Conservation (phyloP, 2,888 invertebrate species). For the Harmothoe impar region DNA sequence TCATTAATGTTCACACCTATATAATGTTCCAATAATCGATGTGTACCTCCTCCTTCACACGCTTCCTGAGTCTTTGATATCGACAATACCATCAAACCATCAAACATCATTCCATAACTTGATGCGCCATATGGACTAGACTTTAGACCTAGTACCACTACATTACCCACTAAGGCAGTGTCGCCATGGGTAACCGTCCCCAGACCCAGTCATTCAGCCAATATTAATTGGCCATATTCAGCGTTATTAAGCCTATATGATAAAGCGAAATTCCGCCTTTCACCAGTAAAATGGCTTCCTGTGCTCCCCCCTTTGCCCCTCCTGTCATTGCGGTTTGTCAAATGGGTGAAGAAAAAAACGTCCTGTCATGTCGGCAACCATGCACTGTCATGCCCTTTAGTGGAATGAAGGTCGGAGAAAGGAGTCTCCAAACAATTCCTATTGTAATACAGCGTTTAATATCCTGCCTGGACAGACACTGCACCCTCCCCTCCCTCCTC, state of each 20-base stretch:
- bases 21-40: too few relatives aligned
- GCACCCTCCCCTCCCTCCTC: not conserved
- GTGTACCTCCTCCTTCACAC: too few relatives aligned
- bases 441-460: conserved; percentile 41
- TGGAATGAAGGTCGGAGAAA: not conserved
- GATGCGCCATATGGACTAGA: too few relatives aligned
- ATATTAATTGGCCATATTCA: not conserved
- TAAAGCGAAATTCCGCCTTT: not conserved
- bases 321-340: not conserved
- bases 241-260: conserved; percentile 8
- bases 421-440: conserved; percentile 7
- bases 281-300: not conserved
- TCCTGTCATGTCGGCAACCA: not conserved
- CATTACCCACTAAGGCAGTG: too few relatives aligned
- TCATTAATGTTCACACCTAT: too few relatives aligned
- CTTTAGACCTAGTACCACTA: too few relatives aligned
- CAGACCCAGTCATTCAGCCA: not conserved
- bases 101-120: too few relatives aligned
- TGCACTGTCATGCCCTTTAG: not conserved
- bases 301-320: not conserved
- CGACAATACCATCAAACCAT: too few relatives aligned
- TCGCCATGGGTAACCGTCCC: not conserved
- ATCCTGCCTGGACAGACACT: not conserved
- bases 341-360: conserved; percentile 12
- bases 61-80: too few relatives aligned